Evolutionary conservation across 2,113 vertebrate species (phyloP), one percentile per base, ranked within the genome.

Genomic region (Meleagris gallopavo): DNA sequence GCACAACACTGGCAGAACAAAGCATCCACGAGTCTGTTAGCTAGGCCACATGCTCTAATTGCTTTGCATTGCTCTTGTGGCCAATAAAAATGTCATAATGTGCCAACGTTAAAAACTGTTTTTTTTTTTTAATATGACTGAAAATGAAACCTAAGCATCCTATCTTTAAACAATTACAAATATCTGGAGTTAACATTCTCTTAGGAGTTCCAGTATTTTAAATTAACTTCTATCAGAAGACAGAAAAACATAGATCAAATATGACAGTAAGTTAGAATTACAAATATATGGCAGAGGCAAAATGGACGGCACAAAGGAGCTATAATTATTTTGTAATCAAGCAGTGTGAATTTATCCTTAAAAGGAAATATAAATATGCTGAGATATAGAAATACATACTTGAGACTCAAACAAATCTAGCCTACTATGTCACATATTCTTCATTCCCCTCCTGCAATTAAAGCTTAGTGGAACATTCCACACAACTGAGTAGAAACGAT

Each of bases 81-180:
- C 92, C 78, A 83, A 83, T 64, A 83, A 88, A 77, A 66, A 57
- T 86, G 41, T 27, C 2, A 0, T 79, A 93, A 88, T 4, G 7
- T 38, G 73, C 16, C 24, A 83, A 38, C 46, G 86, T 57, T 78
- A 92, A 93, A 88, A 88, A 72, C 5, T 48, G 4, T 64, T 40
- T 43, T 43, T 71, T 83, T 81, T 61, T 16, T 38, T 58, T 34
- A 29, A 34, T 72, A 57, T 19, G 77, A 71, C 74, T 82, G 21
- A 72, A 50, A 22, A 34, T 80, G 48, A 88, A n/a, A 80, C 29
- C 72, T 72, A 24, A 87, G 40, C 32, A 48, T 72, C 60, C 9
- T 72, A 69, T 73, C 70, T 72, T 93, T 75, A 83, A 94, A 86
- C 64, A 86, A 88, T 38, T 55, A 29, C 13, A 80, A 76, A 36